A percentile compares a stretch with the other conserved stretches of the same genome.
phyloP scores from a whole-genome alignment of 2,888 invertebrate genomes.

The Caenorhabditis wallacei region DNA sequence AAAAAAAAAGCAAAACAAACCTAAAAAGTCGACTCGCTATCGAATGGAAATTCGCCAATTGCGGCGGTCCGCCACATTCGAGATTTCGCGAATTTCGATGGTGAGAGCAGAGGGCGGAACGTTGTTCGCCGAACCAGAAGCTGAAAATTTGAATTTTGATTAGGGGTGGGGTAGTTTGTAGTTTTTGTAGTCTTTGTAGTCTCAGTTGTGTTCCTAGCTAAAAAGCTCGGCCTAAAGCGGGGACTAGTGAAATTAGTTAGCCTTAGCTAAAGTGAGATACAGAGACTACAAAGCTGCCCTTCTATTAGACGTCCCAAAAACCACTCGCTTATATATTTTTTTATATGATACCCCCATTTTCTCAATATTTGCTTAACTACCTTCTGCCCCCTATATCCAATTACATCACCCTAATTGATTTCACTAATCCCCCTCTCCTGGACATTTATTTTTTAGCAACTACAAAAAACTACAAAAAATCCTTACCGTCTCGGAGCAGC shows the following conservation, averaged over 20 bases:
- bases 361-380: not conserved
- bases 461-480: no score
- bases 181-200: no score
- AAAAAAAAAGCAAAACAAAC: slow-evolving; percentile 8
- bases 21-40: slow-evolving; percentile 70
- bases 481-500: slow-evolving; percentile 69
- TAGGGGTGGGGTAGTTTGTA: no score
- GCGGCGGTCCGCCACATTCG: slow-evolving; percentile 65
- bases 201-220: no score
- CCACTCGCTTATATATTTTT: not conserved
- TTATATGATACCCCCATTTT: not conserved
- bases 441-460: no score
- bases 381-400: not conserved
- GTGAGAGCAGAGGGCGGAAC: slow-evolving; percentile 64
- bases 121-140: slow-evolving; percentile 76
- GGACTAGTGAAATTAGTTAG: no score
- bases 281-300: no score
- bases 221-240: no score
- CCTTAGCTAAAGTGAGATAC: no score
- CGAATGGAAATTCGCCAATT: slow-evolving; percentile 68
- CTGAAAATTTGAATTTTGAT: slow-evolving; percentile 26
- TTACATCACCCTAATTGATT: slow-evolving; percentile 36
- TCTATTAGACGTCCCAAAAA: not conserved
- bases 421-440: not conserved
- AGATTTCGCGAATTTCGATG: slow-evolving; percentile 51